A percentile compares a stretch with the other conserved stretches of the same genome.
Conservation (phyloP, 2,113 vertebrate species). For the Chloropsis cyanopogon region DNA sequence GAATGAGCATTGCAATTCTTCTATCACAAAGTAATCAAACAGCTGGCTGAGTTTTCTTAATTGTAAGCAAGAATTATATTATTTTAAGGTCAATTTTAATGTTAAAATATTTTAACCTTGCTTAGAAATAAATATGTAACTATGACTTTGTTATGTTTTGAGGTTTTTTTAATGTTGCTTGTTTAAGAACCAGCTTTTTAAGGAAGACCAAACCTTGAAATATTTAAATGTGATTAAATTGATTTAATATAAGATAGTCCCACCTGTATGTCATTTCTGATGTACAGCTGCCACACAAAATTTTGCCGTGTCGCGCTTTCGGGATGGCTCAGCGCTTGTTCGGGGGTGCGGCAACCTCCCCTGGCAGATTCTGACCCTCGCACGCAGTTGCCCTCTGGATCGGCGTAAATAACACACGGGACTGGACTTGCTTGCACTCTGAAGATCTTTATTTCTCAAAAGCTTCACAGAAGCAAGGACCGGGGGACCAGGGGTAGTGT, state of each 20-base stretch:
- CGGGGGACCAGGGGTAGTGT: too few species aligned
- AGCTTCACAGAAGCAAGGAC: too few species aligned
- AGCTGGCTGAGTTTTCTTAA: neutral
- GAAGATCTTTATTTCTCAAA: too few species aligned
- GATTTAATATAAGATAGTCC: conserved; percentile 63
- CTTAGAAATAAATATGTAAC: neutral
- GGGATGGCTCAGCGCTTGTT: too few species aligned
- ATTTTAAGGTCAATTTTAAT: neutral
- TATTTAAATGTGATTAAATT: conserved; percentile 62
- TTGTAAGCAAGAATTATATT: neutral
- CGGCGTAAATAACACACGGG: too few species aligned
- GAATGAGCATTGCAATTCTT: neutral
- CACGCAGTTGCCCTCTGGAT: too few species aligned
- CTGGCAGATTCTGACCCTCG: too few species aligned
- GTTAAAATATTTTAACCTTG: neutral
- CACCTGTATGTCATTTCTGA: conserved; percentile 62
- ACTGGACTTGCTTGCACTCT: too few species aligned
- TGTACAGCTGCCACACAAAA: conserved; percentile 59
- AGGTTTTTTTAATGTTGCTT: neutral
- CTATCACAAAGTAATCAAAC: neutral
- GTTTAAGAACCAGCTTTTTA: neutral
- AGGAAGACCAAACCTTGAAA: neutral
- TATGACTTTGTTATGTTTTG: neutral
- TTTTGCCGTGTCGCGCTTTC: too few species aligned
- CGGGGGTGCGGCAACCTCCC: too few species aligned